Conservation (phyloP, 2,797 vertebrate genomes). For the Catharus ustulatus region DNA sequence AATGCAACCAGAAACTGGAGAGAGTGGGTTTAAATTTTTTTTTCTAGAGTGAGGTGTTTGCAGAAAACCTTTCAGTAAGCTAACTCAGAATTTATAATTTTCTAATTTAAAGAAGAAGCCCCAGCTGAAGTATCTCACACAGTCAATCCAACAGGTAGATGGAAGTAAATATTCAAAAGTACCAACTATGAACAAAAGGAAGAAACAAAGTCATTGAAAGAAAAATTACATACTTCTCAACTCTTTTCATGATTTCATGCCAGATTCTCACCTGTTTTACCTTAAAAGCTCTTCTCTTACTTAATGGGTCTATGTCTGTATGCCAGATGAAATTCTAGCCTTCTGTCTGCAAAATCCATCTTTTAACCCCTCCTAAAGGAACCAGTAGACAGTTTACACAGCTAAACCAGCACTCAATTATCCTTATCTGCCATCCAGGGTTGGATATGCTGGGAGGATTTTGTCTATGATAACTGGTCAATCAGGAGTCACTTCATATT, state of each 20-base stretch:
- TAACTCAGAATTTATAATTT: neutral
- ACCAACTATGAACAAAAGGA: neutral
- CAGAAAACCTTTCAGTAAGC: neutral
- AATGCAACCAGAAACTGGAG: neutral
- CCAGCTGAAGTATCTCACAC: neutral
- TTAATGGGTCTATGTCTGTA: neutral
- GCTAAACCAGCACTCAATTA: neutral
- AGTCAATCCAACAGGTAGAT: neutral
- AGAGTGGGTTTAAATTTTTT: rapidly evolving
- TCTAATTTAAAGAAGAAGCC: neutral
- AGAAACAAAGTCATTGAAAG: neutral
- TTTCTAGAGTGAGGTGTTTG: neutral
- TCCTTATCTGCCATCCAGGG: neutral
- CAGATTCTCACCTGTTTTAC: neutral
- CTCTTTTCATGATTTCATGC: neutral
- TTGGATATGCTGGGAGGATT: neutral
- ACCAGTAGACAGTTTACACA: neutral
- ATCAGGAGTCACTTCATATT: neutral
- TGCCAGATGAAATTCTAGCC: neutral
- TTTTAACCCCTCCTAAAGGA: neutral
- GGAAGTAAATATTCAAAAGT: neutral
- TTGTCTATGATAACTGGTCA: neutral
- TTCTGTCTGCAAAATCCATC: neutral
- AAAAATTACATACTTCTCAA: neutral
- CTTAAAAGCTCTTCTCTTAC: neutral